Evolutionary conservation across 2,888 invertebrate species (phyloP).

Genomic region (Pasiphila rectangulata): DNA sequence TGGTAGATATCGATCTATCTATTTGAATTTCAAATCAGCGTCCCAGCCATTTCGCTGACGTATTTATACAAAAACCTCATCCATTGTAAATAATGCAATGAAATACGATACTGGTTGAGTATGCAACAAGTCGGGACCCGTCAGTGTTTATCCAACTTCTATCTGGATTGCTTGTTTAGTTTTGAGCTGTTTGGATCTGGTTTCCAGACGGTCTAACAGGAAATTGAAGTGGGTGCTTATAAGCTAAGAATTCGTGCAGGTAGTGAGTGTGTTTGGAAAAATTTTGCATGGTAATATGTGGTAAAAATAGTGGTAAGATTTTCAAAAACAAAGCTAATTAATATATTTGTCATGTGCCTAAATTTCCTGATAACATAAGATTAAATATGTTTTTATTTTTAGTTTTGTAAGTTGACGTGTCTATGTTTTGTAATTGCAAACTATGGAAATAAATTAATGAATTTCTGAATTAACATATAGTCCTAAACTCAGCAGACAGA

Average conservation of each 20-base stretch:
- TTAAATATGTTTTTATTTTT: too few species aligned
- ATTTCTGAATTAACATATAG: too few species aligned
- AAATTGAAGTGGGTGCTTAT: not conserved
- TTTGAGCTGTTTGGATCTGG: conserved; percentile 5
- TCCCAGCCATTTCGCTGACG: not conserved
- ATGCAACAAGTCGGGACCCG: conserved; percentile 53
- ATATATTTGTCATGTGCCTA: too few species aligned
- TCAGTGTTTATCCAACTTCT: conserved; percentile 48
- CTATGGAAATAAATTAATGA: too few species aligned
- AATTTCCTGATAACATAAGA: too few species aligned
- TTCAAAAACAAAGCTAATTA: too few species aligned
- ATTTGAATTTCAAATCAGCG: not conserved
- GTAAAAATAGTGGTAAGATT: too few species aligned
- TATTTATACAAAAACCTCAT: conserved; percentile 53
- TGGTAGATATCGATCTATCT: not conserved
- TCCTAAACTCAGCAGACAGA: too few species aligned
- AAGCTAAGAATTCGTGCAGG: not conserved
- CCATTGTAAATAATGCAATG: conserved; percentile 73
- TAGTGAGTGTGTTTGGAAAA: too few species aligned
- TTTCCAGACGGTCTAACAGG: not conserved
- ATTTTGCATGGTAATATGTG: too few species aligned
- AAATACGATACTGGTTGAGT: conserved; percentile 68
- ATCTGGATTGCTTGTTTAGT: conserved; percentile 30
- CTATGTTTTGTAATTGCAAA: too few species aligned
- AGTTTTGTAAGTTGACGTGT: too few species aligned